Evolutionary conservation across 2,797 vertebrate genomes (phyloP).

Genomic region (Helostoma temminkii): DNA sequence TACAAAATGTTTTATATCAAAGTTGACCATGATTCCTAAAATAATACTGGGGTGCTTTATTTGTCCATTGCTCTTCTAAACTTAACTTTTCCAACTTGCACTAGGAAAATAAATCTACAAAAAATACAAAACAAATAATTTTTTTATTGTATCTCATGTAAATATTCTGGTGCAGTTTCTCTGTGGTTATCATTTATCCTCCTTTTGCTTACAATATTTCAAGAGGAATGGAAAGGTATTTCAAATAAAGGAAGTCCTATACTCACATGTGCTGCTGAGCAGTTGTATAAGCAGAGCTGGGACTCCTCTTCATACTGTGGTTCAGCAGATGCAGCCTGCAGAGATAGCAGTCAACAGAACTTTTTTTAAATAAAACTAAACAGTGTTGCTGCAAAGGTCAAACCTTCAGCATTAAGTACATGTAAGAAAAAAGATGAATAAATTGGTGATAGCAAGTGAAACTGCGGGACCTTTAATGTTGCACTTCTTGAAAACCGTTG

Average conservation of each 20-base stretch:
- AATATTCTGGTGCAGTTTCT: not conserved
- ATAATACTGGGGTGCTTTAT: conserved; percentile 15
- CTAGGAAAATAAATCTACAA: not conserved
- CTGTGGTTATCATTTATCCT: not conserved
- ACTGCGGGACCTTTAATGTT: conserved; percentile 33
- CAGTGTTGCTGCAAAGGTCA: conserved; percentile 13
- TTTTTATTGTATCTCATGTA: not conserved
- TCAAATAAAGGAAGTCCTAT: not conserved
- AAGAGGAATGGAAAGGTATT: not conserved
- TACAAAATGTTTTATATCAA: not conserved
- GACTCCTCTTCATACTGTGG: conserved; percentile 50
- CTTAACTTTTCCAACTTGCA: not conserved
- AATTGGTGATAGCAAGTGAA: conserved; percentile 6
- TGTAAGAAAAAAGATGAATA: not conserved
- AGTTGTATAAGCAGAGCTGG: conserved; percentile 3
- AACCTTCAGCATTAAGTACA: not conserved
- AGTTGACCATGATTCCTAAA: not conserved
- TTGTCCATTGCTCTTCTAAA: conserved; percentile 10
- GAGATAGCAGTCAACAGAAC: not conserved
- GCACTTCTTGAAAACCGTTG: conserved; percentile 23
- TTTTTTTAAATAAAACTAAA: not conserved
- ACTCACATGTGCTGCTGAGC: conserved; percentile 60
- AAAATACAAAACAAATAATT: not conserved
- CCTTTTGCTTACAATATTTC: not conserved
- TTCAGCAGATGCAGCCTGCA: conserved; percentile 29